phyloP scores from a whole-genome alignment of 2,797 vertebrate species.

The Anguilla megastoma region DNA sequence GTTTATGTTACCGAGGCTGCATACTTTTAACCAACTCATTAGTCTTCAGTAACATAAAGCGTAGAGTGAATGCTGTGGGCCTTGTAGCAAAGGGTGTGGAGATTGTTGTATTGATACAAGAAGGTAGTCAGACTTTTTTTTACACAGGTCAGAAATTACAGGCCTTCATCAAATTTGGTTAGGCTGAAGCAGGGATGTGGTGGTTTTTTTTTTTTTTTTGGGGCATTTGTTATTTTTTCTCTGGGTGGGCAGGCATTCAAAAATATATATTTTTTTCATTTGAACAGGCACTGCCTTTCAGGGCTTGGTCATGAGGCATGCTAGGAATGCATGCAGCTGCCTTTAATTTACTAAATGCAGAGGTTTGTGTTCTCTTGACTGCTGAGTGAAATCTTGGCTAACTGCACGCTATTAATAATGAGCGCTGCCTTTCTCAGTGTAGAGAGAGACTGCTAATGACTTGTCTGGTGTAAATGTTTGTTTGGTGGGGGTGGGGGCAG shows the following conservation, averaged over 20 bases:
- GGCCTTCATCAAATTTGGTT: neutral
- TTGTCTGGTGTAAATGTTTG: neutral
- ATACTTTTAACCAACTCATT: neutral
- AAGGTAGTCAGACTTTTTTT: neutral
- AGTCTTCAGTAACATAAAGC: neutral
- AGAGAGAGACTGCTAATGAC: neutral
- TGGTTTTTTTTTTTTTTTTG: neutral
- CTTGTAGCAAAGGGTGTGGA: neutral
- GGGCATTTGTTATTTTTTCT: neutral
- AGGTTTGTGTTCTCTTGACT: conserved; percentile 1
- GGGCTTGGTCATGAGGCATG: conserved; percentile 19
- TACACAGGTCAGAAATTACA: neutral
- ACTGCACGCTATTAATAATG: neutral
- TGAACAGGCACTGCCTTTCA: conserved; percentile 30
- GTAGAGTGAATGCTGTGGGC: neutral
- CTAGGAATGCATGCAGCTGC: conserved; percentile 35
- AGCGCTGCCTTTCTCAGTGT: neutral
- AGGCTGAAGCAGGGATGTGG: no score
- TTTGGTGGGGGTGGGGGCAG: neutral
- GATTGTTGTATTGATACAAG: neutral
- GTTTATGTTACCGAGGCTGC: neutral
- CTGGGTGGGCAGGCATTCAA: neutral
- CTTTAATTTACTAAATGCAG: neutral
- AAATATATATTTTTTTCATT: neutral
- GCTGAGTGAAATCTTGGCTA: neutral